Base-by-base conservation (phyloP, 2,888 invertebrate species). In the Sycophila texana region DNA sequence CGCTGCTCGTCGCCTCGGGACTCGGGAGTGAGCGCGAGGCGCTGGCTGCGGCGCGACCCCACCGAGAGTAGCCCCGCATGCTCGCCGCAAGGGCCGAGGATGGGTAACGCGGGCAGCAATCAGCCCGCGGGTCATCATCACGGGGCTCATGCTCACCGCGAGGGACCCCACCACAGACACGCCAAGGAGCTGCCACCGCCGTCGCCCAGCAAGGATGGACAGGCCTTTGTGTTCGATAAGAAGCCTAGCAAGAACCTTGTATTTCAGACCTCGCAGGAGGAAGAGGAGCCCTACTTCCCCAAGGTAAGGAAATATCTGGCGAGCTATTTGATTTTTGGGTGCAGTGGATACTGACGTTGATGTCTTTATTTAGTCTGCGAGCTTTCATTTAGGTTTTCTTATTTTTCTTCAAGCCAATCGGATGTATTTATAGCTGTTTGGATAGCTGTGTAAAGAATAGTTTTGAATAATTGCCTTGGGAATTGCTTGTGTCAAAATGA, bases 161-260 rank as follows among this genome's bases (percentile, higher is more conserved):
- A 97, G 87, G 93, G 96, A 87, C 95, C 95, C 85, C 95, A 86
- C 74, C 88, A 88, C 55, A 85, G 84, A 14, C 47, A 79, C 10
- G 78, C 26, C 60, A 83, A 81, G 49, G 83, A 83, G 26, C 70
- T 68, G 70, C 89, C 88, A 67, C 93, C 94, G 47, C 91, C 93
- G 13, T 94, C 94, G 0, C 94, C 94, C 13, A 90, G 91, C 16
- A 93, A 93, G 86, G 95, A 95, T 87, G 89, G 87, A 12, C 96
- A 96, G 89, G 96, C 96, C 67, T 97, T 97, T 92, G 94, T 94
- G 75, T 97, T 97, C 91, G 96, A 96, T 89, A 96, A 96, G 90
- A 95, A 95, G 91, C 91, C 93, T 68, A 94, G 94, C 85, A 94
- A 80, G 18, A 95, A 94, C 88, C 92, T 93, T 84, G 92, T 93